Percentiles rank a stretch among this genome's conserved stretches.
Evolutionary conservation across 2,797 vertebrate genomes (phyloP).

Genomic region (Cygnus olor): DNA sequence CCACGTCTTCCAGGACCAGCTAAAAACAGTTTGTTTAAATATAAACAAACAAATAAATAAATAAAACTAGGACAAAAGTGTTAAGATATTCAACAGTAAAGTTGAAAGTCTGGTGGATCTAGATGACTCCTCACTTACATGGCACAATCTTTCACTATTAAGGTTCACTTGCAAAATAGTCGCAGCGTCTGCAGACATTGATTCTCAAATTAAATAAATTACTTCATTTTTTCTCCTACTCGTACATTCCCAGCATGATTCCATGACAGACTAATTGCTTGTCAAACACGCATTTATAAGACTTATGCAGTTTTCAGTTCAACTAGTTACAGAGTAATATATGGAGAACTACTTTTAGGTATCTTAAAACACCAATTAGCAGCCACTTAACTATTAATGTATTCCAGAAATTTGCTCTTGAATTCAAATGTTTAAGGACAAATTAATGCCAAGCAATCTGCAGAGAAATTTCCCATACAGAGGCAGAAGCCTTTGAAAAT

Average conservation of each 20-base stretch:
- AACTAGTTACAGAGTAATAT: background rate
- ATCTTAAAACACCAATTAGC: background rate
- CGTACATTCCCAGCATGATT: background rate
- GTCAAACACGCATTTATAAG: background rate
- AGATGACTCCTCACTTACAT: background rate
- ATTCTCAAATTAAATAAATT: background rate
- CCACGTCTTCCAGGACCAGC: background rate
- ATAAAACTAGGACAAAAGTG: background rate
- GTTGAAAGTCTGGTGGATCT: background rate
- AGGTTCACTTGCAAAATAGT: background rate
- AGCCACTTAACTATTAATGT: background rate
- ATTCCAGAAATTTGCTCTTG: background rate
- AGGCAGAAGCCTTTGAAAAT: background rate
- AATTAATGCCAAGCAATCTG: background rate
- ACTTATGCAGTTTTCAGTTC: background rate
- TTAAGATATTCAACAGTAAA: background rate
- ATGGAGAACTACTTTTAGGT: background rate
- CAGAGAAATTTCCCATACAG: background rate
- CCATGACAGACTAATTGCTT: slow-evolving; percentile 12
- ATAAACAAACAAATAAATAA: too few relatives aligned
- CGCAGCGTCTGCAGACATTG: background rate
- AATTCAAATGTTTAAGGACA: background rate
- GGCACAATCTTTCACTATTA: background rate
- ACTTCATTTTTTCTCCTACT: background rate
- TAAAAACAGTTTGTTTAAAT: background rate